phyloP scores from a whole-genome alignment of 1,140 invertebrate species.

The Drosophila tsacasi region DNA sequence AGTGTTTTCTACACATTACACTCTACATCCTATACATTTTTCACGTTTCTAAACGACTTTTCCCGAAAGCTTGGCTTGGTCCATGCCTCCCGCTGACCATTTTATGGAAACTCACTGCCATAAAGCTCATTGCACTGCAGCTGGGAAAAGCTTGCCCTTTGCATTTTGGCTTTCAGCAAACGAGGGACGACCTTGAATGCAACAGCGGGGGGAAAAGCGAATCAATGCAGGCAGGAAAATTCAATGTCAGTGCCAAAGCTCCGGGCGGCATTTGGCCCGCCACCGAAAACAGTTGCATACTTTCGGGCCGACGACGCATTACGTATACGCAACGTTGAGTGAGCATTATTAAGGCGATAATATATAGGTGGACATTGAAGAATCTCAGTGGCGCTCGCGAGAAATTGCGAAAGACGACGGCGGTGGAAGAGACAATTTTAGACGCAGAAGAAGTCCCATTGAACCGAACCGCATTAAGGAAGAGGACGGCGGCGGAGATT shows the following conservation, averaged over 20 bases:
- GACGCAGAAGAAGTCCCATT: slow-evolving; percentile 15
- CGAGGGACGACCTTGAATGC: slow-evolving; percentile 58
- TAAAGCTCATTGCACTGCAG: slow-evolving; percentile 15
- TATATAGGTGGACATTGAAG: slow-evolving; percentile 21
- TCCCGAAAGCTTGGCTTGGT: slow-evolving; percentile 11
- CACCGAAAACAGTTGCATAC: slow-evolving; percentile 55
- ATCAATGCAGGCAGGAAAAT: slow-evolving; percentile 69
- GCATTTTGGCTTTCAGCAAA: slow-evolving; percentile 20
- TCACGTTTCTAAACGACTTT: neutral
- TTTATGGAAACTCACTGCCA: slow-evolving; percentile 16
- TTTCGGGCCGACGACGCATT: slow-evolving; percentile 58
- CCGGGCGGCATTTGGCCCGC: slow-evolving; percentile 26
- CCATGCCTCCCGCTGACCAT: neutral
- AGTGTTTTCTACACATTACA: neutral
- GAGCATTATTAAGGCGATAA: slow-evolving; percentile 38
- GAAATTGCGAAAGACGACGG: slow-evolving; percentile 36
- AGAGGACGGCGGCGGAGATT: slow-evolving; percentile 14
- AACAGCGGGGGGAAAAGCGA: slow-evolving; percentile 23
- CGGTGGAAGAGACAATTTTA: slow-evolving; percentile 59
- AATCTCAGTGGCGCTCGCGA: slow-evolving; percentile 18
- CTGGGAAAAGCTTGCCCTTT: slow-evolving; percentile 31
- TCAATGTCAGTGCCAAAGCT: slow-evolving; percentile 75
- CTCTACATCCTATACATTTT: neutral
- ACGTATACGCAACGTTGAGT: slow-evolving; percentile 55
- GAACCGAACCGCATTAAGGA: slow-evolving; percentile 1